Evolutionary conservation across 2,888 invertebrate genomes (phyloP).

Genomic region (Cryptosula pallasiana): DNA sequence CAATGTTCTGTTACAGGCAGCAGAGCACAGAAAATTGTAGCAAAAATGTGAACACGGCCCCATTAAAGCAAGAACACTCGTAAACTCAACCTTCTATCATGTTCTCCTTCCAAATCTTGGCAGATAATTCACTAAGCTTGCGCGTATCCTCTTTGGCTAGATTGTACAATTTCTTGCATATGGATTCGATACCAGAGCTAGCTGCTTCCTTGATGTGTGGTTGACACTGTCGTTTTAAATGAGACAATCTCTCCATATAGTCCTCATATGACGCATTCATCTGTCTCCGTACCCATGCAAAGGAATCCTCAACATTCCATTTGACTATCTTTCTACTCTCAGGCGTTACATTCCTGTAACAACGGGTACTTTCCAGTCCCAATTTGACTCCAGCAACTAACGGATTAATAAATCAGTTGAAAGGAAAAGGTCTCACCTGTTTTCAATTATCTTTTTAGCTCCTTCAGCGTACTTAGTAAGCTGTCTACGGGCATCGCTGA

Average conservation of each 20-base stretch:
- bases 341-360: slow-evolving; percentile 72
- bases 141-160: slow-evolving; percentile 85
- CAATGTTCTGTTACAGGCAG: too few relatives aligned
- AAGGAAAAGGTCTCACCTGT: slow-evolving; percentile 55
- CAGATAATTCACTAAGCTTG: slow-evolving; percentile 81
- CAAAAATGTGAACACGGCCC: too few relatives aligned
- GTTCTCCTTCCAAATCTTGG: slow-evolving; percentile 77
- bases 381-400: too few relatives aligned
- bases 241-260: slow-evolving; percentile 68
- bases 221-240: slow-evolving; percentile 89
- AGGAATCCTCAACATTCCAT: slow-evolving; percentile 97
- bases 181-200: slow-evolving; percentile 87
- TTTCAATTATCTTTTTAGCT: slow-evolving; percentile 93
- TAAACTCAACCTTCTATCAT: slow-evolving; percentile 67
- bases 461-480: slow-evolving; percentile 89
- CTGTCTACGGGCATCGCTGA: slow-evolving; percentile 90
- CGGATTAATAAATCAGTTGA: too few relatives aligned
- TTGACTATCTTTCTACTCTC: slow-evolving; percentile 95
- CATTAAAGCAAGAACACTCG: too few relatives aligned
- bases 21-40: too few relatives aligned
- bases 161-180: slow-evolving; percentile 88
- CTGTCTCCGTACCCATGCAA: slow-evolving; percentile 87
- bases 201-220: slow-evolving; percentile 92
- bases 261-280: slow-evolving; percentile 66
- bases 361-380: too few relatives aligned